Percentiles rank a stretch among this genome's conserved stretches.
Evolutionary conservation across 2,113 vertebrate species (phyloP).

Genomic region (Desmodus rotundus): DNA sequence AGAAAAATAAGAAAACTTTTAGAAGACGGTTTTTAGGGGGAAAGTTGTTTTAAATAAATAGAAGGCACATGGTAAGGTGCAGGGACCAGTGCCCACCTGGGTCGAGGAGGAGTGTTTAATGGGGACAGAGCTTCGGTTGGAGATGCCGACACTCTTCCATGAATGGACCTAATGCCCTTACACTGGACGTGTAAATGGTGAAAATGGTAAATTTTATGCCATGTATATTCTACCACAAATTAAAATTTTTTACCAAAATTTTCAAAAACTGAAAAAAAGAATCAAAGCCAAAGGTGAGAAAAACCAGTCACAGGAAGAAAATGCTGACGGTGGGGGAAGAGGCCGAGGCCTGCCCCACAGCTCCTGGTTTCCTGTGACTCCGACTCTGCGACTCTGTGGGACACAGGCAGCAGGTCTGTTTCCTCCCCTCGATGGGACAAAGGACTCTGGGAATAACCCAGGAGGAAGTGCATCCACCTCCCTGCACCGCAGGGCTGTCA

Average conservation of each 20-base stretch:
- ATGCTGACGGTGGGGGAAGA: not conserved
- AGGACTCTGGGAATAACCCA: too few species aligned
- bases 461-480: not conserved
- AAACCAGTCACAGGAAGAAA: not conserved
- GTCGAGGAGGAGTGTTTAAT: not conserved
- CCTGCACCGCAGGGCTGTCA: rapidly evolving
- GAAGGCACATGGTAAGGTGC: not conserved
- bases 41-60: not conserved
- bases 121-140: not conserved
- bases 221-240: not conserved
- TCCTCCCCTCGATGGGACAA: not conserved
- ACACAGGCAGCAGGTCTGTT: not conserved
- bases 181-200: not conserved
- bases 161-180: not conserved
- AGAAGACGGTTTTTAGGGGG: not conserved
- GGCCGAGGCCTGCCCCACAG: too few species aligned
- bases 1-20: not conserved
- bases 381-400: not conserved
- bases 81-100: too few species aligned
- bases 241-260: not conserved
- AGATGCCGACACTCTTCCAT: not conserved
- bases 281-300: not conserved
- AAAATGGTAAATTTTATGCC: not conserved
- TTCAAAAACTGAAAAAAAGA: not conserved
- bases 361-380: not conserved